A percentile compares a stretch with the other conserved stretches of the same genome.
Evolutionary conservation across 1,140 invertebrate genomes (phyloP).

Genomic region (Sipha flava): DNA sequence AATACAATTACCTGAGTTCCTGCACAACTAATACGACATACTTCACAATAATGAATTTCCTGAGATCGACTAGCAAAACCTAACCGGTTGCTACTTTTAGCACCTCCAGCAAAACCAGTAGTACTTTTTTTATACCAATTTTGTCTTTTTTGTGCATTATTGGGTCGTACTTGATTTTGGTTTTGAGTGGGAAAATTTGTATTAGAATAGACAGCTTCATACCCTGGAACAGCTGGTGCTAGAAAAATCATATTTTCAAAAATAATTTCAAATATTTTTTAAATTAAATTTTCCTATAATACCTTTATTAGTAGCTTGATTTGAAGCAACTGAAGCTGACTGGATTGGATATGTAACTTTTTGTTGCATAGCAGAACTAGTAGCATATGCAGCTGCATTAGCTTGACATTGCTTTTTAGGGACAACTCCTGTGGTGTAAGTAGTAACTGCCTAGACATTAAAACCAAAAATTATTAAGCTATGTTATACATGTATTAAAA

Average conservation of each 20-base stretch:
- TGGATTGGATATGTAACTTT: conserved; percentile 29
- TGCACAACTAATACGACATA: conserved; percentile 96
- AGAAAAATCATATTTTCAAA: not conserved
- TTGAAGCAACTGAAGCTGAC: not conserved
- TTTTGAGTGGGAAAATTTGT: conserved; percentile 28
- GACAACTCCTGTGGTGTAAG: conserved; percentile 14
- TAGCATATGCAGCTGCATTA: conserved; percentile 28
- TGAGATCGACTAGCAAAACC: conserved; percentile 45
- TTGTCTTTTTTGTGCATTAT: conserved; percentile 27
- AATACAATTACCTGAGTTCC: conserved; percentile 75
- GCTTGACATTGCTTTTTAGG: conserved; percentile 24
- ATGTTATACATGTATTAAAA: no score
- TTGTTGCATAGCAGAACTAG: conserved; percentile 29
- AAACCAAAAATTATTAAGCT: not conserved
- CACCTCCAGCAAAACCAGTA: conserved; percentile 8
- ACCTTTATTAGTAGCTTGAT: conserved; percentile 15
- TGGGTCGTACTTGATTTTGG: conserved; percentile 22
- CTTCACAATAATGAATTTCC: conserved; percentile 88
- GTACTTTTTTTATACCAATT: conserved; percentile 24
- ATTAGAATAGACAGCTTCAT: conserved; percentile 23
- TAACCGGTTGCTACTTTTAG: not conserved
- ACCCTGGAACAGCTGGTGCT: conserved; percentile 6
- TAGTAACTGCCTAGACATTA: conserved; percentile 10
- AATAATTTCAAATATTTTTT: no score
- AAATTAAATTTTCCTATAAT: no score